These are phyloP conservation scores for Drosophila pachea DNA, from an alignment of 1,140 invertebrate genomes.

Conservation along the genomic window DNA sequence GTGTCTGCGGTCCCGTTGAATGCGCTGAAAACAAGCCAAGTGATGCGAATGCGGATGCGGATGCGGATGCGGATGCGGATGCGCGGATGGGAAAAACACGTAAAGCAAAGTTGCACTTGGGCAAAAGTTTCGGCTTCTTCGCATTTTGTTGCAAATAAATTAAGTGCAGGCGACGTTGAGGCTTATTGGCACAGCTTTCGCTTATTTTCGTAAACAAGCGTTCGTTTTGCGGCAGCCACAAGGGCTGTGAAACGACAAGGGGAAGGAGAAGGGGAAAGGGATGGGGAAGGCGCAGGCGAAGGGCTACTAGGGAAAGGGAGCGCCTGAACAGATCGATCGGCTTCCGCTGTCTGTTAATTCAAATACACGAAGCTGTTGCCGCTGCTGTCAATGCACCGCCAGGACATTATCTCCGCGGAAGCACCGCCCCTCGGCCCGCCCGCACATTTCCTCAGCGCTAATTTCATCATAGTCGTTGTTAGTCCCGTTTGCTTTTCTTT, in stretches of 20 bases:
- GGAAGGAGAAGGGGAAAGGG: no score
- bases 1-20: slow-evolving; percentile 35
- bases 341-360: slow-evolving; percentile 65
- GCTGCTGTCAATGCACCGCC: slow-evolving; percentile 51
- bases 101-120: slow-evolving; percentile 70
- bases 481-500: no score
- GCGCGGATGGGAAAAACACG: slow-evolving; percentile 46
- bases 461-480: no score
- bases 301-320: no score
- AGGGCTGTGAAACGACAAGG: no score
- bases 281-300: no score
- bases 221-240: background rate
- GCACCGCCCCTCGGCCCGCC: background rate
- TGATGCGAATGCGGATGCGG: slow-evolving; percentile 42
- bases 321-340: slow-evolving; percentile 1
- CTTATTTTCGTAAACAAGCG: slow-evolving; percentile 70
- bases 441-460: no score
- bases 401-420: slow-evolving; percentile 49
- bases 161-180: slow-evolving; percentile 73
- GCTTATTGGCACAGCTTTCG: slow-evolving; percentile 71
- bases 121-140: slow-evolving; percentile 60
- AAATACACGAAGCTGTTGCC: slow-evolving; percentile 58
- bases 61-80: slow-evolving; percentile 11
- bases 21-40: slow-evolving; percentile 62
- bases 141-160: slow-evolving; percentile 73